A percentile compares a stretch with the other conserved stretches of the same genome.
These are phyloP conservation scores for Leptodirus hochenwartii DNA, from an alignment of 2,888 invertebrate species.

Conservation along the genomic window DNA sequence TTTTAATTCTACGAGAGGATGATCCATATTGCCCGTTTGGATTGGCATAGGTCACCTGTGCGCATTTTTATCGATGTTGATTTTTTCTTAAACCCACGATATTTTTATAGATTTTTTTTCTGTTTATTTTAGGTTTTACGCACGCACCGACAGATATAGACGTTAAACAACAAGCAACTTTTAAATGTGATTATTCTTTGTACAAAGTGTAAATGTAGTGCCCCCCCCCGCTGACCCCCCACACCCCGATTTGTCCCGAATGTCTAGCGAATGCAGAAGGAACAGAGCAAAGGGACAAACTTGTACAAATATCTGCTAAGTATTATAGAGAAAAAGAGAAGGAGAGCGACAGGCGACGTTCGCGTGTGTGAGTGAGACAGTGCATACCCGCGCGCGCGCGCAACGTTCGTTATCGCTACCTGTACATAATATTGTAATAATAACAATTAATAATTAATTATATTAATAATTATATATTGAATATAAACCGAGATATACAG, in stretches of 20 bases:
- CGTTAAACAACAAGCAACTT: slow-evolving; percentile 31
- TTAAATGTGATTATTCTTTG: slow-evolving; percentile 44
- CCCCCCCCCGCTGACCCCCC: no score
- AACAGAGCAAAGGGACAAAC: slow-evolving; percentile 13
- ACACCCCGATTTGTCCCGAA: no score
- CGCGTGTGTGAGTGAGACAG: slow-evolving; percentile 1
- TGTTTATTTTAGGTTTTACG: slow-evolving; percentile 24
- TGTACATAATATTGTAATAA: no score
- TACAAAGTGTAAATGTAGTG: slow-evolving; percentile 38
- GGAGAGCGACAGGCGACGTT: slow-evolving; percentile 2
- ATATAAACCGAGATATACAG: no score
- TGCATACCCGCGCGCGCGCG: no score
- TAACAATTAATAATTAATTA: slow-evolving; percentile 9
- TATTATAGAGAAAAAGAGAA: slow-evolving; percentile 12
- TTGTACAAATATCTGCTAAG: slow-evolving; percentile 14
- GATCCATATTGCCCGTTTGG: no score
- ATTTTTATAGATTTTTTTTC: slow-evolving; percentile 8
- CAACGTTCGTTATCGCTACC: no score
- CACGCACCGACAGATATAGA: slow-evolving; percentile 30
- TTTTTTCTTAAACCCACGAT: background rate
- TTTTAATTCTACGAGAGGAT: no score
- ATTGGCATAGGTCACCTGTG: no score
- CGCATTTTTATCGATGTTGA: no score
- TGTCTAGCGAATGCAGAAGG: slow-evolving; percentile 3
- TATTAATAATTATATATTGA: no score